Conservation (phyloP, 2,888 invertebrate species). For the Ormyrus rosae region DNA sequence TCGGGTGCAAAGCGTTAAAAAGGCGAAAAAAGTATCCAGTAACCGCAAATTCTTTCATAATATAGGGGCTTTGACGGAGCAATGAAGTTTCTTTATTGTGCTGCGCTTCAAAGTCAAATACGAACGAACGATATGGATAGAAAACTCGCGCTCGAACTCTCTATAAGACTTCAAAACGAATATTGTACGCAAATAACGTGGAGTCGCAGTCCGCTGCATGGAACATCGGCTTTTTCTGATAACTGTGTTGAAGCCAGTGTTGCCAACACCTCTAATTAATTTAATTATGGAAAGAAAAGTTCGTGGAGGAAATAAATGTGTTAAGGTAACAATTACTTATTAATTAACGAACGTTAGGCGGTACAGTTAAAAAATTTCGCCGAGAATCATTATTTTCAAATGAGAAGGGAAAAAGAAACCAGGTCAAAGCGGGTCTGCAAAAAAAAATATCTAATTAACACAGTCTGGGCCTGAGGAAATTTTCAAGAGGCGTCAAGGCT, state of each 20-base stretch:
- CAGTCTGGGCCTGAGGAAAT: background rate
- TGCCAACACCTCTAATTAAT: slow-evolving; percentile 9
- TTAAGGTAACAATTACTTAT: slow-evolving; percentile 34
- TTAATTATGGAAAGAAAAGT: slow-evolving; percentile 5
- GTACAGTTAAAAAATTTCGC: slow-evolving; percentile 27
- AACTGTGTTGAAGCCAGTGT: too few relatives aligned
- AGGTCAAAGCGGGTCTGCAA: slow-evolving; percentile 38
- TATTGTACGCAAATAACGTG: too few relatives aligned
- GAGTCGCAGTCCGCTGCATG: too few relatives aligned
- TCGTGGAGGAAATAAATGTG: background rate
- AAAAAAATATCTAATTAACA: slow-evolving; percentile 47
- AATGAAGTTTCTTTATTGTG: slow-evolving; percentile 13
- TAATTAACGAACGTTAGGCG: slow-evolving; percentile 37
- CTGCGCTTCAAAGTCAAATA: slow-evolving; percentile 16
- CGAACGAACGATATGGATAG: background rate
- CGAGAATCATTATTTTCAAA: slow-evolving; percentile 38
- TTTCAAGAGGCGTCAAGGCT: slow-evolving; percentile 12
- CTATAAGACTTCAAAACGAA: too few relatives aligned
- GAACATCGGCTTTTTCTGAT: too few relatives aligned
- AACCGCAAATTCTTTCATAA: slow-evolving; percentile 9
- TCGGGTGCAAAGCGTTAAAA: background rate
- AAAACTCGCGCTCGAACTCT: background rate
- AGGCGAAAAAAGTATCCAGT: too few relatives aligned
- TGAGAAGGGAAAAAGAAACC: background rate
- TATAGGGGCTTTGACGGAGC: background rate